These are phyloP conservation scores for Chelonus insularis DNA, from an alignment of 1,140 invertebrate genomes.

Conservation along the genomic window DNA sequence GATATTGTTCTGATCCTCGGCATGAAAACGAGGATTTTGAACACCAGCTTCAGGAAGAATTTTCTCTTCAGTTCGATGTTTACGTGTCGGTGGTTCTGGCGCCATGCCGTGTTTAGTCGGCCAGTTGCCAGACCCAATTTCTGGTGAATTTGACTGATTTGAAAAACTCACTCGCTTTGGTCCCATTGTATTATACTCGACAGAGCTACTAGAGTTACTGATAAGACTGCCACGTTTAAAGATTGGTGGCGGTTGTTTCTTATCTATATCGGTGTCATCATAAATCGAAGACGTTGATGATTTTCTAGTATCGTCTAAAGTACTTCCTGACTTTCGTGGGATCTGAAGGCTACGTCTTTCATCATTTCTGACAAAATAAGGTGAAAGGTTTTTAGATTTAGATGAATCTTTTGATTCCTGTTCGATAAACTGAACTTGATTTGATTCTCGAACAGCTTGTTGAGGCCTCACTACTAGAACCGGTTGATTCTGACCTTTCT, in stretches of 20 bases:
- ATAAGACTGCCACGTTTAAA: slow-evolving; percentile 62
- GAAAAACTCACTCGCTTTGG: slow-evolving; percentile 63
- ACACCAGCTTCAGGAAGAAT: slow-evolving; percentile 33
- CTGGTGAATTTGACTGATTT: slow-evolving; percentile 41
- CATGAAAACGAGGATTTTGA: slow-evolving; percentile 34
- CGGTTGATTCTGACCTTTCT: slow-evolving; percentile 50
- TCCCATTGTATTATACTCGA: slow-evolving; percentile 45
- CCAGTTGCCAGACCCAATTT: slow-evolving; percentile 49
- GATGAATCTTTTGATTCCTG: background rate
- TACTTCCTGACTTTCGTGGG: slow-evolving; percentile 28
- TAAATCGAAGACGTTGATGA: slow-evolving; percentile 27
- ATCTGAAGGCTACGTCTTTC: slow-evolving; percentile 40
- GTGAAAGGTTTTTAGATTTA: slow-evolving; percentile 41
- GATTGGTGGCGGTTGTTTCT: slow-evolving; percentile 52
- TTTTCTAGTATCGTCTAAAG: slow-evolving; percentile 24
- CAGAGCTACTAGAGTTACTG: slow-evolving; percentile 39
- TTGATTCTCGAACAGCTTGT: slow-evolving; percentile 40
- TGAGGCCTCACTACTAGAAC: slow-evolving; percentile 51
- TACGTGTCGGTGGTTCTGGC: slow-evolving; percentile 61
- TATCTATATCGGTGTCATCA: slow-evolving; percentile 33
- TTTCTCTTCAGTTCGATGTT: slow-evolving; percentile 45
- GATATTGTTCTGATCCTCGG: slow-evolving; percentile 32
- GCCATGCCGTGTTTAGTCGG: slow-evolving; percentile 62
- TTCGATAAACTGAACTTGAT: slow-evolving; percentile 17
- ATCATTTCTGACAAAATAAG: slow-evolving; percentile 40